These are phyloP conservation scores for Gadopsis marmoratus DNA, from an alignment of 2,797 vertebrate species.

Conservation along the genomic window DNA sequence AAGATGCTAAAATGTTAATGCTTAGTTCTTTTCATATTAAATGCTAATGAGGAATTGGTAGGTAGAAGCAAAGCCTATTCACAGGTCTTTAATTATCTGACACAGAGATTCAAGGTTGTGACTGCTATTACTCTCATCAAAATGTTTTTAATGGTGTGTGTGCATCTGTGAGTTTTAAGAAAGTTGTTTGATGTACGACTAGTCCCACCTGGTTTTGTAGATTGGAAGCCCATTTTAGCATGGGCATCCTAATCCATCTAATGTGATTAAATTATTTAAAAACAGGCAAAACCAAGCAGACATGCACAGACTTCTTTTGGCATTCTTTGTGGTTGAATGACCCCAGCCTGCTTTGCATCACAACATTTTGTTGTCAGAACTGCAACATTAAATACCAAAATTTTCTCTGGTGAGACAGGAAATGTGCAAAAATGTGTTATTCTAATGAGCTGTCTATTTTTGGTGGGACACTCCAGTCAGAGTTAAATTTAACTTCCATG, in stretches of 20 bases:
- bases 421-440: background rate
- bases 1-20: constrained; percentile 65
- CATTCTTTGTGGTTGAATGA: constrained; percentile 9
- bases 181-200: constrained; percentile 12
- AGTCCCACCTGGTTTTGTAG: constrained; percentile 15
- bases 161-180: constrained; percentile 16
- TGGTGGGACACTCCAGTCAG: background rate
- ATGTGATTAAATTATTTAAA: constrained; percentile 37
- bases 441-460: constrained; percentile 13
- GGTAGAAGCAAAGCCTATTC: constrained; percentile 51
- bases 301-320: background rate
- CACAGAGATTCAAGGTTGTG: constrained; percentile 56
- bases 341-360: background rate
- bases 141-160: constrained; percentile 23
- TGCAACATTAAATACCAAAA: constrained; percentile 16
- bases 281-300: constrained; percentile 20
- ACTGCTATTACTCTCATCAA: constrained; percentile 39
- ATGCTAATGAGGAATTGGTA: constrained; percentile 63
- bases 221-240: constrained; percentile 16
- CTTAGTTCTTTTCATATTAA: constrained; percentile 52
- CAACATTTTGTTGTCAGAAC: constrained; percentile 1
- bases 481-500: background rate
- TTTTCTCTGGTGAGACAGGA: constrained; percentile 7
- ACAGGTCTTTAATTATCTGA: constrained; percentile 39
- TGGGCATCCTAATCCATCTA: constrained; percentile 19